phyloP scores from a whole-genome alignment of 2,888 invertebrate species.

The Lasioglossum lativentre region DNA sequence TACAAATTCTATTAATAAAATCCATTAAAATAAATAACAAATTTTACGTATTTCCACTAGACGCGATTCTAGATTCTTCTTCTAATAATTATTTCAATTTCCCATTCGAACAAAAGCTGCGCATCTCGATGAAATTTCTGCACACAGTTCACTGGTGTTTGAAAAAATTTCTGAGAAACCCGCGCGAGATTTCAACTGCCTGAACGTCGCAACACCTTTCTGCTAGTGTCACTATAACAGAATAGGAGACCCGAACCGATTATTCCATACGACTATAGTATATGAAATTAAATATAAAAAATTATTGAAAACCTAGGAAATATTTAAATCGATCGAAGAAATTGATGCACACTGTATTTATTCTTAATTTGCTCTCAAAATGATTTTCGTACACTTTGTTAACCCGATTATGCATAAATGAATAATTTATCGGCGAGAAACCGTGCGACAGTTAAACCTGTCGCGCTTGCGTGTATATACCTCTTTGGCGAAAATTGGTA shows the following conservation, averaged over 20 bases:
- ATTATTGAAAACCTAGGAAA: neutral
- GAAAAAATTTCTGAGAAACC: neutral
- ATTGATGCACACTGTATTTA: neutral
- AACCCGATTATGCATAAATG: neutral
- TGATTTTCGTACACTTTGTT: neutral
- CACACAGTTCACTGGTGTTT: neutral
- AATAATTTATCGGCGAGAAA: conserved; percentile 10
- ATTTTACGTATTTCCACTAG: neutral
- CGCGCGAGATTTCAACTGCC: neutral
- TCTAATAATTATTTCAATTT: too few species aligned
- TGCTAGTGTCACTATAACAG: neutral
- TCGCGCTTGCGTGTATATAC: conserved; percentile 20
- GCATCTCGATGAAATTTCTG: neutral
- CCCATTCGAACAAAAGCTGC: too few species aligned
- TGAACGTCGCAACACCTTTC: neutral
- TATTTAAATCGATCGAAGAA: neutral
- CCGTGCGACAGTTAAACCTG: too few species aligned
- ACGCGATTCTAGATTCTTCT: neutral
- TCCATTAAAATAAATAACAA: neutral
- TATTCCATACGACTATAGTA: neutral
- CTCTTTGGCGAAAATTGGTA: conserved; percentile 5
- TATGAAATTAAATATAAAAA: neutral
- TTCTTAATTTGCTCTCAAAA: neutral
- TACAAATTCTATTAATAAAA: too few species aligned
- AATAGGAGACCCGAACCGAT: neutral